phyloP scores from a whole-genome alignment of 2,888 invertebrate genomes.

The Altica lythri region DNA sequence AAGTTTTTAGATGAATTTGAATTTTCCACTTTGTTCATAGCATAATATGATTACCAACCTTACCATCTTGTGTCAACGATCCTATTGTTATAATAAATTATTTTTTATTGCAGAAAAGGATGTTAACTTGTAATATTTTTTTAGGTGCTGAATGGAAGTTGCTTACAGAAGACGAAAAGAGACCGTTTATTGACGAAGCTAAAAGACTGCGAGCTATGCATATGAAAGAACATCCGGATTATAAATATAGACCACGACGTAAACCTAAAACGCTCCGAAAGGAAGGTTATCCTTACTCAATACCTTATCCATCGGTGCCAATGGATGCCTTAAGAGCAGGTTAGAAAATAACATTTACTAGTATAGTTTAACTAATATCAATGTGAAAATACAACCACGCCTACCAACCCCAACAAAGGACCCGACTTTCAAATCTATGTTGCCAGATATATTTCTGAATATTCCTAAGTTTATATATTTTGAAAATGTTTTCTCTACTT shows the following conservation, averaged over 20 bases:
- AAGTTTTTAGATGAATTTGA: no score
- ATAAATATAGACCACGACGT: conserved; percentile 88
- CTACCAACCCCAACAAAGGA: no score
- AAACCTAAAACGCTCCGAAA: conserved; percentile 88
- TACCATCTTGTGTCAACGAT: neutral
- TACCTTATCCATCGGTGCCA: conserved; percentile 89
- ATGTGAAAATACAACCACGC: no score
- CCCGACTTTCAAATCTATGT: no score
- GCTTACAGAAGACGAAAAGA: conserved; percentile 89
- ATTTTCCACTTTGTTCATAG: no score
- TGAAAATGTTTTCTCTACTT: no score
- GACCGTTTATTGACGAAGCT: conserved; percentile 97
- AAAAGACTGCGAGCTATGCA: conserved; percentile 91
- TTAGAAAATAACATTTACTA: no score
- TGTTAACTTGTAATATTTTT: conserved; percentile 37
- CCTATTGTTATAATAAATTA: neutral
- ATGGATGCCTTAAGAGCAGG: conserved; percentile 88
- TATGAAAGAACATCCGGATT: conserved; percentile 95
- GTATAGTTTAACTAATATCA: no score
- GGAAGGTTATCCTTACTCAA: conserved; percentile 90
- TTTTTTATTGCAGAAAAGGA: neutral
- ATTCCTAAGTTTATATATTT: no score
- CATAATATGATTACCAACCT: no score
- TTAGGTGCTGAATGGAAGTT: conserved; percentile 95
- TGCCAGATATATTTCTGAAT: no score